Evolutionary conservation across 1,140 invertebrate genomes (phyloP), one percentile per base, ranked within the genome.

Genomic region (Orius insidiosus): DNA sequence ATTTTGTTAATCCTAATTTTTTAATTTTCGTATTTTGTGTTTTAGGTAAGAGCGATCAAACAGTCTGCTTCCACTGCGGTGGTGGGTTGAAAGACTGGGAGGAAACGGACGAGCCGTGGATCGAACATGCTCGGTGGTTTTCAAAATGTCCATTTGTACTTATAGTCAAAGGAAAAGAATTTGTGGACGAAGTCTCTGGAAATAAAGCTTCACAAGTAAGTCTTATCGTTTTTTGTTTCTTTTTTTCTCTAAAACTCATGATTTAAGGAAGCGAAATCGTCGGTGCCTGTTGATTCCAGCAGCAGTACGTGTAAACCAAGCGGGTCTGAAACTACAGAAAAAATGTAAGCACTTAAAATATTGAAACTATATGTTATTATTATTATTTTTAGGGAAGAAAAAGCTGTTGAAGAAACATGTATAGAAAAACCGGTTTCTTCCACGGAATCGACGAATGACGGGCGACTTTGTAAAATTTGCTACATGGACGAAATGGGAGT

Each of bases 81-180:
- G 81, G 83, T 13, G 84, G 83, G 1, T 63, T 92, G 1, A 85
- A 84, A 58, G 80, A 85, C 56, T 93, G 88, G 88, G 80, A 84
- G 59, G 71, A 72, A 15, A 69, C 74, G 42, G 86, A 92, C 64
- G 73, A 85, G 51, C 85, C 85, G 1, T 89, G 85, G 85, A 74
- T 78, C 47, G 82, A 92, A 59, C 88, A 93, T 59, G 84, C 84
- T 0, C 69, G 74, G 24, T 89, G 85, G 84, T 85, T 85, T 54
- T 69, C 72, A 1, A 72, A 79, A 41, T 92, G 86, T 56, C 68
- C 69, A 7, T 88, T 76, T 63, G 60, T 92, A 3, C 63, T 75
- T 18, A 63, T 78, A 31, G 72, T 76, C 35, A 86, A 88, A 59
- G 83, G 84, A 6, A 69, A 74, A 37, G 69, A 75, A 1, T 85